A percentile compares a stretch with the other conserved stretches of the same genome.
phyloP scores from a whole-genome alignment of 2,113 vertebrate genomes.

The Sminthopsis crassicaudata region DNA sequence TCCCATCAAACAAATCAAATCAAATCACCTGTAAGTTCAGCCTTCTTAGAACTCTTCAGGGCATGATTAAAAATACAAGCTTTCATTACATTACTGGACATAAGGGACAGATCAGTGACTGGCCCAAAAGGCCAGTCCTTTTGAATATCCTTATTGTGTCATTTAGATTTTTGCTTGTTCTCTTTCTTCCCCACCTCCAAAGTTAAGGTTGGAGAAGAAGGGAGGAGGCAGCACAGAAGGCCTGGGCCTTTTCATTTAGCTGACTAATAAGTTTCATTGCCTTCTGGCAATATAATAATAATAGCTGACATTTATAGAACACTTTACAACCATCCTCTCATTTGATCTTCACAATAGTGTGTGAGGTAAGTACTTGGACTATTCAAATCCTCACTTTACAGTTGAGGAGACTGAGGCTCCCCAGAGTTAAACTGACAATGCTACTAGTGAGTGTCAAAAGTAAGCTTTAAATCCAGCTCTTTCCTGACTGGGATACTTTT shows the following conservation, averaged over 20 bases:
- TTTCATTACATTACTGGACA: not conserved
- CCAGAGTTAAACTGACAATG: not conserved
- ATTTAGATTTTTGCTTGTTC: not conserved
- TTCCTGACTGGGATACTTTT: not conserved
- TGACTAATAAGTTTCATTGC: not conserved
- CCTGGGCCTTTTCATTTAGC: not conserved
- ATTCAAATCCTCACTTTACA: not conserved
- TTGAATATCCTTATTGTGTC: not conserved
- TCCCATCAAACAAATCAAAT: not conserved
- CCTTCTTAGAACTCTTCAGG: not conserved
- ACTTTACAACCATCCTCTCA: not conserved
- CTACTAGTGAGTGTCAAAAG: not conserved
- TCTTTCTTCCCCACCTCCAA: not conserved
- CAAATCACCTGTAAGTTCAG: not conserved
- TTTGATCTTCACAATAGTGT: not conserved
- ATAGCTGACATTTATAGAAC: not conserved
- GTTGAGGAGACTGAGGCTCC: not conserved
- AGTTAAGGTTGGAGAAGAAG: not conserved
- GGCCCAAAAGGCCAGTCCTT: not conserved
- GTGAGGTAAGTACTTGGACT: not conserved
- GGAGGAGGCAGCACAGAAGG: not conserved
- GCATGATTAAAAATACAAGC: not conserved
- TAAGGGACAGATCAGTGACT: not conserved
- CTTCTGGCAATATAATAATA: not conserved
- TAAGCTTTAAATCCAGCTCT: not conserved